Evolutionary conservation across 2,113 vertebrate species (phyloP).

Genomic region (Catagonus wagneri): DNA sequence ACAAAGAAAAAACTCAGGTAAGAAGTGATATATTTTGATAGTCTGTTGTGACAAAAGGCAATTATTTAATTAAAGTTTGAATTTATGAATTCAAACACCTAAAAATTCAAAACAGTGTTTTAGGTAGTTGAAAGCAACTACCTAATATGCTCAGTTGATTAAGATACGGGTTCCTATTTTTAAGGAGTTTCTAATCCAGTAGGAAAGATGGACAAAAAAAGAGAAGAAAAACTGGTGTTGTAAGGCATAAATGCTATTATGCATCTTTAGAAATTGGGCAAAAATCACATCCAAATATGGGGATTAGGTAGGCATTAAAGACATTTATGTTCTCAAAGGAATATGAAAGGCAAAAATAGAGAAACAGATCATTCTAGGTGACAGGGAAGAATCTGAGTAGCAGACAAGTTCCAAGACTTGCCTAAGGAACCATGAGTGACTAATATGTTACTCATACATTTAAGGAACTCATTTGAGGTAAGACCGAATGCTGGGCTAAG

Average conservation of each 20-base stretch:
- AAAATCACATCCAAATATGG: not conserved
- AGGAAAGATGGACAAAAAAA: not conserved
- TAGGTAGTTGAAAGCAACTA: not conserved
- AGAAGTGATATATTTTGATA: not conserved
- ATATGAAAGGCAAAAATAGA: slow-evolving; percentile 3
- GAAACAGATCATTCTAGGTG: not conserved
- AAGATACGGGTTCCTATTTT: not conserved
- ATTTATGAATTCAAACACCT: not conserved
- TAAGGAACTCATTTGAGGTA: not conserved
- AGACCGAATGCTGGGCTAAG: not conserved
- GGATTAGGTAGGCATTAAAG: not conserved
- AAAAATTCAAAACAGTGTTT: slow-evolving; percentile 11
- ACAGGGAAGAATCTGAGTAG: not conserved
- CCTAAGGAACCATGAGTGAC: not conserved
- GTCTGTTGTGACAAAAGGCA: not conserved
- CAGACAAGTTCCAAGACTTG: not conserved
- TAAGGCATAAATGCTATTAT: not conserved
- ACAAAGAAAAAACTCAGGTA: slow-evolving; percentile 99
- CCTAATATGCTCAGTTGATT: not conserved
- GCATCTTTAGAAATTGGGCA: not conserved
- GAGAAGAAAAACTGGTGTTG: not conserved
- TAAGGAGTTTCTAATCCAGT: slow-evolving; percentile 1
- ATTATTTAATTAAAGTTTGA: slow-evolving; percentile 25
- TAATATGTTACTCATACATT: not conserved
- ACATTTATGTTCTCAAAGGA: not conserved